phyloP scores from a whole-genome alignment of 1,140 invertebrate species.

The Calliphora vicina region DNA sequence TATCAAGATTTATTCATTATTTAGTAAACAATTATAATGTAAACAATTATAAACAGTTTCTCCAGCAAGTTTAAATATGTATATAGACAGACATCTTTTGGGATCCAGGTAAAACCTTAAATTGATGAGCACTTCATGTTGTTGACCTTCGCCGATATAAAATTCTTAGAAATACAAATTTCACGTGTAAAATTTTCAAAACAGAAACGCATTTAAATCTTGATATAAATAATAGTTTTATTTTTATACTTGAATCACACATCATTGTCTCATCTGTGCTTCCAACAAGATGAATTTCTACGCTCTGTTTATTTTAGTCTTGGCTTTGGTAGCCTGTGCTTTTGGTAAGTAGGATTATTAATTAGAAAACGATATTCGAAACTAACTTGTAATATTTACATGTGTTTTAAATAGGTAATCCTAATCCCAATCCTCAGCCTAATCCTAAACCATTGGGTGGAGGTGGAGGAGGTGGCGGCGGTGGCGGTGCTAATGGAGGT shows the following conservation, averaged over 20 bases:
- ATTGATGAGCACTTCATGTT: no score
- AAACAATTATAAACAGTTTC: no score
- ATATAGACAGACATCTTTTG: no score
- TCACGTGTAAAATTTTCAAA: no score
- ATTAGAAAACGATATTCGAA: not conserved
- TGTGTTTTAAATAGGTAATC: not conserved
- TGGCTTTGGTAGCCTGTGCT: slow-evolving; percentile 33
- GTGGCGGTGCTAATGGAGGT: not conserved
- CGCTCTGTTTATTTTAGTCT: slow-evolving; percentile 34
- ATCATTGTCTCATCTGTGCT: not conserved
- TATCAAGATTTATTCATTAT: no score
- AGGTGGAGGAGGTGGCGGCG: slow-evolving; percentile 19
- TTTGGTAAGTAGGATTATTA: slow-evolving; percentile 11
- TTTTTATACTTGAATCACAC: not conserved
- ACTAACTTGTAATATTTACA: not conserved
- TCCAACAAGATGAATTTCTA: slow-evolving; percentile 36
- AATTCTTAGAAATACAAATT: no score
- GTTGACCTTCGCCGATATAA: no score
- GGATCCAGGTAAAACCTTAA: no score
- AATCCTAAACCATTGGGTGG: slow-evolving; percentile 19
- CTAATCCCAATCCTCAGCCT: not conserved
- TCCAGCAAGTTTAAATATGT: no score
- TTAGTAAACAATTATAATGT: no score
- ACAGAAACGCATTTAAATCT: not conserved
- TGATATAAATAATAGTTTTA: not conserved